Evolutionary conservation across 2,113 vertebrate genomes (phyloP).

Genomic region (Nannospalax galili): DNA sequence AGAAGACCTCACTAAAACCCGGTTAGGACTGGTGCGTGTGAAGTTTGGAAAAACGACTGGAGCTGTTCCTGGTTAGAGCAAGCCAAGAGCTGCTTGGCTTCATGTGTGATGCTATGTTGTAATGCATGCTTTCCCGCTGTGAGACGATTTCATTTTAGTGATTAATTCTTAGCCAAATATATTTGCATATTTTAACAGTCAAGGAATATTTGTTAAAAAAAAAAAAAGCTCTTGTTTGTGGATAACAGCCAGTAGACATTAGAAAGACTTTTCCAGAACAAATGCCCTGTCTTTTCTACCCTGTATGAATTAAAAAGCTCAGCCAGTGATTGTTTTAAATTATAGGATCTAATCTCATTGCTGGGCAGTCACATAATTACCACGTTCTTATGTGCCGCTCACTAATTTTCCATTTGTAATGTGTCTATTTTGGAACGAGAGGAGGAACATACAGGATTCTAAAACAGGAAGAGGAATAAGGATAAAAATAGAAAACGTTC

Average conservation of each 20-base stretch:
- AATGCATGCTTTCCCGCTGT: background rate
- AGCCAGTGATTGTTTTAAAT: constrained; percentile 54
- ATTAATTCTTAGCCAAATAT: background rate
- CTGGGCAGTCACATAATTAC: background rate
- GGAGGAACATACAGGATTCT: background rate
- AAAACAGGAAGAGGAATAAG: background rate
- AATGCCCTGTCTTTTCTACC: background rate
- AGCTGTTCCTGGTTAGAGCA: background rate
- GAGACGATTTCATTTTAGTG: background rate
- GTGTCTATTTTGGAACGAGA: background rate
- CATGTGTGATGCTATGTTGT: background rate
- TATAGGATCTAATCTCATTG: constrained; percentile 10
- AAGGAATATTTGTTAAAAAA: background rate
- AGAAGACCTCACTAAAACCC: background rate
- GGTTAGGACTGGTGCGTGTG: rapidly evolving
- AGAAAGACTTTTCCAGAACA: background rate
- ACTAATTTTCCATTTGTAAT: constrained; percentile 52
- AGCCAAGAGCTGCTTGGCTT: background rate
- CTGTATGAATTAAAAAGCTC: constrained; percentile 3
- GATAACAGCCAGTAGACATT: background rate
- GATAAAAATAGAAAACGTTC: background rate
- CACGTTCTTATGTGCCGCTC: background rate
- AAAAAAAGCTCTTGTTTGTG: background rate
- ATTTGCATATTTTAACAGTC: background rate
- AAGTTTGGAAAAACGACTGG: background rate